Base-by-base conservation (phyloP, 2,113 vertebrate genomes). In the Phylloscopus trochiloides region DNA sequence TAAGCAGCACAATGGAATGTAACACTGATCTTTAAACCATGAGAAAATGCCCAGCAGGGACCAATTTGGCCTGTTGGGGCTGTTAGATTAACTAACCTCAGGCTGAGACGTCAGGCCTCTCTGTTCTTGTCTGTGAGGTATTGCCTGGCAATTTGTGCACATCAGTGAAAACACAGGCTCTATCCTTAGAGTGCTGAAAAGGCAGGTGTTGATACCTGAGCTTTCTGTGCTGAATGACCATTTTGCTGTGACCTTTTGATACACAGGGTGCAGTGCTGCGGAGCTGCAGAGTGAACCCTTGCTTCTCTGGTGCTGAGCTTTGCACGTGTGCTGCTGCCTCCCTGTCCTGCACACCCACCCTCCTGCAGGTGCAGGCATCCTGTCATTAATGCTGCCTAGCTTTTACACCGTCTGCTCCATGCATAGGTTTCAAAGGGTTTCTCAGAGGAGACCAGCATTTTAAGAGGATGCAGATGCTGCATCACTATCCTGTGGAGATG, bases 281-380 rank as follows among this genome's bases (percentile, higher is more conserved):
- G 47, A 45, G 22, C 68, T 83, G 76, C 50, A 86, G 70, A 48
- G 42, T 59, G 24, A 71, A 67, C 51, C 17, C 36, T 88, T 74
- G n/a, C 45, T 68, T 51, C n/a, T 63, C 52, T 2, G 9, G 31
- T 12, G 38, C 34, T 4, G 3, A 59, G 45, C 40, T 72, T 55
- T 84, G 36, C 0, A 0, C 0, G 0, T 0, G 1, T 36, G 38
- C 29, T 73, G n/a, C 66, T 73, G 68, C 12, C 31, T 73, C 50
- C 20, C 26, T 24, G 9, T 74, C 54, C n/a, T 8, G 2, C 42
- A 38, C 21, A 48, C 7, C 13, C 15, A 15, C 29, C 29, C 5
- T 19, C 29, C 63, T 78, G 38, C 76, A 62, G 21, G 5, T 38
- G n/a, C 62, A 57, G 51, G 25, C 55, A 58, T 31, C 52, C 25